Base-by-base conservation (phyloP, 2,888 invertebrate genomes). In the Pantelozetes paolii region DNA sequence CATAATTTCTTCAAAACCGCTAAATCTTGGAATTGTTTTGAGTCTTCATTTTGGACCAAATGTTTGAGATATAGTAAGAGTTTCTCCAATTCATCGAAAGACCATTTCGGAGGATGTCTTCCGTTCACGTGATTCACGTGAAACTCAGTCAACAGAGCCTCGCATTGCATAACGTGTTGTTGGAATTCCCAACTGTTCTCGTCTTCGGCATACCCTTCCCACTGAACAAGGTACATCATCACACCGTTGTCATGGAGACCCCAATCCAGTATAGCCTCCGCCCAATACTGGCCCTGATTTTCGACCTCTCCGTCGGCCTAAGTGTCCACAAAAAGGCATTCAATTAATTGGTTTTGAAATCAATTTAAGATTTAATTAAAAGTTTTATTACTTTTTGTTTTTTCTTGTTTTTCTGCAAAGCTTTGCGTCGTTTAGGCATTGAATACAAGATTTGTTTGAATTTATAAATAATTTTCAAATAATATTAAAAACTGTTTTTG, bases 101-200 rank as follows among this genome's bases (percentile, higher is more conserved):
- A 64, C 18, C 20, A 64, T 36, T 64, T 64, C 32, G 64, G 36
- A 1, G 64, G 64, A 32, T 64, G 64, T 30, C 32, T 32, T 15
- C 64, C 36, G 36, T 64, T 64, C 2, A 64, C 30, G 11, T 15
- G 6, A 36, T 30, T 32, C 2, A n/a, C 20, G 36, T 42, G 26
- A 20, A 70, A 50, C 9, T 6, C 20, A 28, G 5, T 6, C 48
- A 40, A 40, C 2, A 28, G 28, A 1, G 42, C 18, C 1, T 18
- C 42, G 23, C 50, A 70, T n/a, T 45, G 9, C 1, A 8, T 45
- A 2, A 70, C 50, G 5, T 70, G 11, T 20, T 28, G 1, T n/a
- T 70, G 18, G 20, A 70, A 42, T 70, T 70, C 70, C 70, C 70
- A 70, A 2, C 45, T 13, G 30, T 70, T 70, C 8, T 70, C 45